Evolutionary conservation across 2,113 vertebrate species (phyloP), one percentile per base, ranked within the genome.

Genomic region (Blennius ocellaris): DNA sequence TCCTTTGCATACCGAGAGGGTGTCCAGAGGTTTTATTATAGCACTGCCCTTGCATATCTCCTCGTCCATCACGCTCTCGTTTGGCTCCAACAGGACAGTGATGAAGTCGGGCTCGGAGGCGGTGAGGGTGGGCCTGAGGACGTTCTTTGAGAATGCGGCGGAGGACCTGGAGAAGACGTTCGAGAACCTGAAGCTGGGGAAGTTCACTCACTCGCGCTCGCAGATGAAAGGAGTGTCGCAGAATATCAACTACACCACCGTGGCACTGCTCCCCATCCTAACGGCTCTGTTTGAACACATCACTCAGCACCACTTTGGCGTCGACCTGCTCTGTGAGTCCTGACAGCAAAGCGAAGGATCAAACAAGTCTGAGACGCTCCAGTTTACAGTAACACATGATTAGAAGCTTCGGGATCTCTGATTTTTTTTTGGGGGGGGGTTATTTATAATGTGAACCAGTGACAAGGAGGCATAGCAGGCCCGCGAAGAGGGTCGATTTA

Each of bases 221-320:
- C 98, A 99, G 93, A 97, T 99, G 72, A 99, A 97, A 90, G 97
- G 97, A 5, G 97, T 98, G 69, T 99, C 97, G 11, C 98, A 99
- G 92, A 99, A 99, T 78, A 99, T 99, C 78, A 99, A 99, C 93
- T 99, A 99, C 64, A 99, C 97, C 78, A 99, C 97, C 0, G 97
- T 93, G 50, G 98, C 97, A 5, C 93, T 99, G 85, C 93, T 99
- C 62, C 98, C 98, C 37, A 95, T 99, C 74, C 92, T 99, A 57
- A 99, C 97, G 0, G 98, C 98, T 62, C 94, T 99, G 88, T 99
- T 99, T 84, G 96, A 98, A 69, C 98, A 99, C 71, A 95, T 99
- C 57, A 95, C 97, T 36, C 96, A 99, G 12, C 94, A 99, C 82
- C 96, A 98, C 83, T 99, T 97, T 69, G 97, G 97, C 53, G 90